Evolutionary conservation across 2,888 invertebrate genomes (phyloP).

Genomic region (Deilephila elpenor): DNA sequence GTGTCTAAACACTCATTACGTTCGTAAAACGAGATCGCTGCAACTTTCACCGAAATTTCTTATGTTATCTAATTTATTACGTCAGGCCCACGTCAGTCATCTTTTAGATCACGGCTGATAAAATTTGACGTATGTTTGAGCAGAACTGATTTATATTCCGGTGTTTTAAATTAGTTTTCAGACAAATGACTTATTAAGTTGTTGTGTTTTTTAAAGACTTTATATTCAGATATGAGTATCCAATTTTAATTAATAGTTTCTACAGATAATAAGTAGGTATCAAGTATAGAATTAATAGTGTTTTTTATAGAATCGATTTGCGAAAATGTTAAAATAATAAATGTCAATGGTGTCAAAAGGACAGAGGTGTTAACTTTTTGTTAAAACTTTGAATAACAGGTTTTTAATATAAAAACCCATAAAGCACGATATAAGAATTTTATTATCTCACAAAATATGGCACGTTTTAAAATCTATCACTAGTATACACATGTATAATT

Average conservation of each 20-base stretch:
- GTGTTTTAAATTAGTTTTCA: background rate
- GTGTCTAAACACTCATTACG: conserved; percentile 32
- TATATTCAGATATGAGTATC: background rate
- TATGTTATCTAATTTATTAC: conserved; percentile 69
- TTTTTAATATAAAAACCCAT: background rate
- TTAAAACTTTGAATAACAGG: background rate
- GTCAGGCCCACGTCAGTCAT: conserved; percentile 52
- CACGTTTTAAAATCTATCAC: too few relatives aligned
- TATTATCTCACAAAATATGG: too few relatives aligned
- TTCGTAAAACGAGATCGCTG: conserved; percentile 40
- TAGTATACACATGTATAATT: background rate
- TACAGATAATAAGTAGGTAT: background rate
- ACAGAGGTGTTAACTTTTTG: background rate
- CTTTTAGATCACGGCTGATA: conserved; percentile 41
- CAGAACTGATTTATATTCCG: background rate
- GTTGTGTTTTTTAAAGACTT: background rate
- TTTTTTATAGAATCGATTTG: too few relatives aligned
- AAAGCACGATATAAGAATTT: background rate
- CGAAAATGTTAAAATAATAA: background rate
- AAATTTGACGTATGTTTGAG: conserved; percentile 11
- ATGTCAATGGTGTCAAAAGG: background rate
- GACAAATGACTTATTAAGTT: background rate
- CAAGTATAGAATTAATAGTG: background rate
- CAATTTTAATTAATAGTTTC: background rate
- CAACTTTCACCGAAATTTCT: conserved; percentile 58